These are phyloP conservation scores for Diarsia mendica DNA, from an alignment of 2,888 invertebrate species.

Conservation along the genomic window DNA sequence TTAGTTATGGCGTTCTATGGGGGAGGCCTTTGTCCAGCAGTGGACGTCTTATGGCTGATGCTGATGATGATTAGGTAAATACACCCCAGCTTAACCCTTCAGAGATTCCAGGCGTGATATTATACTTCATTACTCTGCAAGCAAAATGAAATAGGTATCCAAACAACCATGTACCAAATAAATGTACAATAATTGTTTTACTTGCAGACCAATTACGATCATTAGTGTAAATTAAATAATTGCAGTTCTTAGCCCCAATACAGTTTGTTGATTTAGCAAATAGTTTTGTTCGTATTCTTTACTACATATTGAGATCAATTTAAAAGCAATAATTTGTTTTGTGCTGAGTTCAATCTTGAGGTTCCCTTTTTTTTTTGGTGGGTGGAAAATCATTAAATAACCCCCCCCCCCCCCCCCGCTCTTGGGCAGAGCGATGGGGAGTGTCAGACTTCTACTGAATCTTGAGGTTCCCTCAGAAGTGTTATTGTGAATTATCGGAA, in stretches of 20 bases:
- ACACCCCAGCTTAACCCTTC: no score
- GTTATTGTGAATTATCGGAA: background rate
- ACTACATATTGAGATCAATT: constrained; percentile 8
- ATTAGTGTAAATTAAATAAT: constrained; percentile 51
- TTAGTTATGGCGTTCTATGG: no score
- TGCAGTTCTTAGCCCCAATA: constrained; percentile 24
- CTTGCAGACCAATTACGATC: constrained; percentile 31
- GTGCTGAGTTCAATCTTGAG: background rate
- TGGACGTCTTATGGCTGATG: no score
- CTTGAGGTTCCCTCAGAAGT: no score
- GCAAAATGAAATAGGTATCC: background rate
- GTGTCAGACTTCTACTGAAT: no score
- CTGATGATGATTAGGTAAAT: no score
- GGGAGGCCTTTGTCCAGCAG: no score
- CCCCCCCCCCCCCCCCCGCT: no score
- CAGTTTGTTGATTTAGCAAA: constrained; percentile 31
- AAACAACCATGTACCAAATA: constrained; percentile 5
- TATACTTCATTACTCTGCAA: background rate
- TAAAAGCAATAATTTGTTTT: background rate
- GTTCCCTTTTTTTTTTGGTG: no score
- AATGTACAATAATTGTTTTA: constrained; percentile 20
- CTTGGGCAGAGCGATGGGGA: no score
- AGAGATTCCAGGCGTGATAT: no score
- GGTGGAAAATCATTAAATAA: no score
- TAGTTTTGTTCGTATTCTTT: constrained; percentile 10